Evolutionary conservation across 2,113 vertebrate species (phyloP), one percentile per base, ranked within the genome.

Genomic region (Anser brachyrhynchus): DNA sequence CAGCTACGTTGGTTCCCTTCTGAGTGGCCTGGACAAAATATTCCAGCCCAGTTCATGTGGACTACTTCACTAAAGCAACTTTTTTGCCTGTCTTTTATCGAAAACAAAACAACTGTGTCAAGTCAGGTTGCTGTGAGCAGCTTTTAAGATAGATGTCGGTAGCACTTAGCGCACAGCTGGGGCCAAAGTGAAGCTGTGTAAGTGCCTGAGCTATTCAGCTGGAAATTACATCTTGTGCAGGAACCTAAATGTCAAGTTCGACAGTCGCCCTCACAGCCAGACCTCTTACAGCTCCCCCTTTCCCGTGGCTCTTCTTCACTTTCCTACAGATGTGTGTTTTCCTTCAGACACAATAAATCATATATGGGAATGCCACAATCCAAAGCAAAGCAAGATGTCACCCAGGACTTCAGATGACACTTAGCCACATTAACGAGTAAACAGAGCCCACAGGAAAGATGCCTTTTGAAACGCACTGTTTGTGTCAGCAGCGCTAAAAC

Each of bases 241-340:
- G 93, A 95, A 54, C 89, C 93, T 84, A 97, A 97, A 98, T 97
- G 97, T 96, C 96, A 96, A 67, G n/a, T 84, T 95, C 83, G 72
- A 64, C 90, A 33, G 89, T 85, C 81, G 86, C 85, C 78, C 62
- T 67, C 89, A 65, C 80, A 93, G 94, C 95, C 92, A 81, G 87
- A 86, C 81, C 69, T 26, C 33, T 41, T 54, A 64, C 52, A 65
- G 70, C 54, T 79, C 49, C 52, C 73, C 54, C 43, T 65, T 89
- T 91, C 92, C 87, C 87, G 46, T 88, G 92, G 58, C 92, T 92
- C 84, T 70, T 97, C 95, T 92, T 81, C 46, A 17, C 57, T 93
- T 94, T 91, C 87, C 71, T 91, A 69, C 95, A 94, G 92, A 91
- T 72, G 89, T 70, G 59, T 67, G 51, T 73, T 93, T 81, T 84